These are phyloP conservation scores for Bombus haemorrhoidalis DNA, from an alignment of 1,140 invertebrate species.

Conservation along the genomic window DNA sequence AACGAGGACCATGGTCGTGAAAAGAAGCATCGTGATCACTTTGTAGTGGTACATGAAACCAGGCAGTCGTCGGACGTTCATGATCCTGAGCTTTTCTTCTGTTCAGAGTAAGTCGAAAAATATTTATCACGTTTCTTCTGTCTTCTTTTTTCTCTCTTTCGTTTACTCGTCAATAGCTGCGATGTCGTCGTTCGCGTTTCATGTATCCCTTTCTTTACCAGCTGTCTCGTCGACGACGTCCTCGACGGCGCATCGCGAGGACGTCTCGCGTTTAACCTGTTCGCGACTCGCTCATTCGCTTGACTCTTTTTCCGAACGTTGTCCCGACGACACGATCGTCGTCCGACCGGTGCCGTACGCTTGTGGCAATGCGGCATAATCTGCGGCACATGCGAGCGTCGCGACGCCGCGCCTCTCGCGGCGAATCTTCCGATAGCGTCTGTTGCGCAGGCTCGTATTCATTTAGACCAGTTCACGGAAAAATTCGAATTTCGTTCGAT, in stretches of 20 bases:
- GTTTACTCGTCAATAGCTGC: neutral
- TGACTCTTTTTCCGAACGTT: neutral
- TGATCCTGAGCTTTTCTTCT: conserved; percentile 40
- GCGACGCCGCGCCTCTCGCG: conserved; percentile 67
- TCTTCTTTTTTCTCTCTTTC: neutral
- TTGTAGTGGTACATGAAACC: conserved; percentile 78
- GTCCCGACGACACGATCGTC: conserved; percentile 3
- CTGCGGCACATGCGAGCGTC: conserved; percentile 66
- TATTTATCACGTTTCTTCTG: neutral
- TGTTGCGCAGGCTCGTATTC: conserved; percentile 23
- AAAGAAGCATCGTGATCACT: conserved; percentile 61
- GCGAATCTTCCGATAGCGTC: conserved; percentile 9
- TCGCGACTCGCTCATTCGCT: conserved; percentile 14
- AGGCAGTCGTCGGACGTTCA: conserved; percentile 77
- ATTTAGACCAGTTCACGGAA: neutral
- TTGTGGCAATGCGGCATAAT: conserved; percentile 74
- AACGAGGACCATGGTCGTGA: conserved; percentile 65
- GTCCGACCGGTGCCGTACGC: conserved; percentile 45
- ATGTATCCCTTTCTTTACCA: neutral
- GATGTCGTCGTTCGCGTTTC: neutral
- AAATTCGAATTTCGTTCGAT: conserved; percentile 24
- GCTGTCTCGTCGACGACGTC: conserved; percentile 18
- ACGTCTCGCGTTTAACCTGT: neutral
- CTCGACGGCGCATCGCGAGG: conserved; percentile 34
- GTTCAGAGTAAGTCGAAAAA: conserved; percentile 15